Percentiles rank a stretch among this genome's conserved stretches.
phyloP scores from a whole-genome alignment of 2,113 vertebrate species.

The Oreochromis aureus region DNA sequence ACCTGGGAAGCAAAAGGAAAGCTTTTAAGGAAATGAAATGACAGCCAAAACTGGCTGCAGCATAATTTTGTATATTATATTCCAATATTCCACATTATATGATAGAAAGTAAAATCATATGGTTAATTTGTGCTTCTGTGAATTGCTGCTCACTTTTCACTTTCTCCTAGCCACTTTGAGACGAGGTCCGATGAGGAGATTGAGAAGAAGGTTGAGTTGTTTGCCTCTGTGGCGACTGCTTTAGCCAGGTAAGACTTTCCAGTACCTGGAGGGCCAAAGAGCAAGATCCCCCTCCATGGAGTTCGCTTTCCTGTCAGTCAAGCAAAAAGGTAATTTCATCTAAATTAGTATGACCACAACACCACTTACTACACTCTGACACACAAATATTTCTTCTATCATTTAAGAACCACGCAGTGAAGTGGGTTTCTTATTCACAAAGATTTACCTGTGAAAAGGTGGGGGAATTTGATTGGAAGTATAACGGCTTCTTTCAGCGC shows the following conservation, averaged over 20 bases:
- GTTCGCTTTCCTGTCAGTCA: conserved; percentile 87
- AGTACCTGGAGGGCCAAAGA: conserved; percentile 97
- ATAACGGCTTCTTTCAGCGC: conserved; percentile 98
- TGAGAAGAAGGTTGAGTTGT: conserved; percentile 98
- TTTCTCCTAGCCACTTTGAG: conserved; percentile 98
- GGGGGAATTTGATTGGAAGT: conserved; percentile 96
- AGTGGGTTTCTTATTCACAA: neutral
- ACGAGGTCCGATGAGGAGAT: conserved; percentile 95
- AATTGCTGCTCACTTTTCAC: conserved; percentile 87
- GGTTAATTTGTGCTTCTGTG: neutral
- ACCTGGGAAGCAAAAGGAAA: conserved; percentile 60
- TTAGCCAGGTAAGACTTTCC: conserved; percentile 97
- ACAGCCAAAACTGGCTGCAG: neutral
- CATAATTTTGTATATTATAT: neutral
- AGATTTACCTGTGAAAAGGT: conserved; percentile 90
- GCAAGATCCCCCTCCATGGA: conserved; percentile 93
- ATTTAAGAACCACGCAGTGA: neutral
- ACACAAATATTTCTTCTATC: neutral
- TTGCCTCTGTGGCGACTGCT: conserved; percentile 96
- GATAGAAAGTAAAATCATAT: neutral
- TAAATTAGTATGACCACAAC: neutral
- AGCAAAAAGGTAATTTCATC: neutral
- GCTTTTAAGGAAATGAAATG: neutral
- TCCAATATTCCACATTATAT: neutral
- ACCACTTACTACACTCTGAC: neutral